phyloP scores from a whole-genome alignment of 1,140 invertebrate genomes.

The Bombus soroeensis region DNA sequence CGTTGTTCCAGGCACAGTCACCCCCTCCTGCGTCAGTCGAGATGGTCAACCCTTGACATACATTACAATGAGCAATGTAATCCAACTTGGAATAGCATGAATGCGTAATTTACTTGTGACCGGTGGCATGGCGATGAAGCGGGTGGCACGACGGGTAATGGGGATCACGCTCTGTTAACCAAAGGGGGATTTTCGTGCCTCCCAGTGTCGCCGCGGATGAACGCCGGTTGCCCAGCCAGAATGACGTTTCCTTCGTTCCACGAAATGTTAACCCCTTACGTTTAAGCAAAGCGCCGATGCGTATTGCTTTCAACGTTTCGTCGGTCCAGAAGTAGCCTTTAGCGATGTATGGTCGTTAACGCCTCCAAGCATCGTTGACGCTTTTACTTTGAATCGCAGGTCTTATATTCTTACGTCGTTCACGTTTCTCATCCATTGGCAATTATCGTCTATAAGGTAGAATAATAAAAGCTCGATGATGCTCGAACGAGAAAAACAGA shows the following conservation, averaged over 20 bases:
- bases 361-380: too few species aligned
- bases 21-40: constrained; percentile 43
- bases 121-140: constrained; percentile 58
- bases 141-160: constrained; percentile 59
- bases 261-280: background rate
- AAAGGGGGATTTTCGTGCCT: constrained; percentile 3
- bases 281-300: too few species aligned
- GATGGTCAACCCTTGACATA: constrained; percentile 71
- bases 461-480: background rate
- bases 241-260: constrained; percentile 6
- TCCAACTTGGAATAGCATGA: constrained; percentile 68
- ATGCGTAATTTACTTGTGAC: constrained; percentile 78
- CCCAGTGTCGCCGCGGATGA: background rate
- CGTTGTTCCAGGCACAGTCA: constrained; percentile 16
- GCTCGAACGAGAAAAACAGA: background rate
- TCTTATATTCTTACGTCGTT: background rate
- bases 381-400: background rate
- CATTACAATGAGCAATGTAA: constrained; percentile 64
- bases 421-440: background rate
- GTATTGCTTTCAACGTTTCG: background rate
- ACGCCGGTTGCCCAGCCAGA: background rate
- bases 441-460: background rate
- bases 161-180: constrained; percentile 76
- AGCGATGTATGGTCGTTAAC: too few species aligned
- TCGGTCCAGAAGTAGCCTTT: background rate